Evolutionary conservation across 2,888 invertebrate species (phyloP).

Genomic region (Gonocerus acuteangulatus): DNA sequence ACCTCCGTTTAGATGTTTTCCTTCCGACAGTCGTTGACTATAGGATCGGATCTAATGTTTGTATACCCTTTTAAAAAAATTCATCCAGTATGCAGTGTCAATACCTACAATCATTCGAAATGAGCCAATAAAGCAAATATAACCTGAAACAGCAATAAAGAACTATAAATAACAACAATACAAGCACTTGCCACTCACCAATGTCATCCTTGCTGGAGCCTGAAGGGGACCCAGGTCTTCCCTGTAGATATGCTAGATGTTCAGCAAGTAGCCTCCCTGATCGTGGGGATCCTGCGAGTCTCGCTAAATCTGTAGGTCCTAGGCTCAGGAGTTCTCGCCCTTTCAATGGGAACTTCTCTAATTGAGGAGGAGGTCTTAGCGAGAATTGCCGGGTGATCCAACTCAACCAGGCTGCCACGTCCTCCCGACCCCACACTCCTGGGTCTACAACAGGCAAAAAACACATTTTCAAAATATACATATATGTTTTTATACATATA

Average conservation of each 20-base stretch:
- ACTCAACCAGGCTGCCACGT: slow-evolving; percentile 55
- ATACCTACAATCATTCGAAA: no score
- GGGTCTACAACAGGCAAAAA: slow-evolving; percentile 48
- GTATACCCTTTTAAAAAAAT: no score
- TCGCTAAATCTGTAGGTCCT: slow-evolving; percentile 55
- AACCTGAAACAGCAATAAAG: no score
- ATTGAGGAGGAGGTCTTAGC: slow-evolving; percentile 50
- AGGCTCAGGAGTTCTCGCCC: slow-evolving; percentile 54
- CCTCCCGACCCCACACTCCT: slow-evolving; percentile 52
- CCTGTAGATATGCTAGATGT: slow-evolving; percentile 56
- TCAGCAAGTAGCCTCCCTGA: slow-evolving; percentile 53
- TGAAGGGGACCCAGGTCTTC: slow-evolving; percentile 50
- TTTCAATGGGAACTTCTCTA: slow-evolving; percentile 49
- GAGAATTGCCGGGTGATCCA: slow-evolving; percentile 56
- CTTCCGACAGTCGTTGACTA: no score
- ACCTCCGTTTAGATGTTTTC: no score
- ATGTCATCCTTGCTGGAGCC: slow-evolving; percentile 3
- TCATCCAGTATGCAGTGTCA: no score
- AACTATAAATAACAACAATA: no score
- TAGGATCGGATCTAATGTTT: no score
- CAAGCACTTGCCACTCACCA: slow-evolving; percentile 34
- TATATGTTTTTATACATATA: no score
- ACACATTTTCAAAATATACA: neutral
- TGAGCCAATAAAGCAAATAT: no score
- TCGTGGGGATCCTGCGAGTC: slow-evolving; percentile 47